Evolutionary conservation across 2,797 vertebrate genomes (phyloP).

Genomic region (Squalus acanthias): DNA sequence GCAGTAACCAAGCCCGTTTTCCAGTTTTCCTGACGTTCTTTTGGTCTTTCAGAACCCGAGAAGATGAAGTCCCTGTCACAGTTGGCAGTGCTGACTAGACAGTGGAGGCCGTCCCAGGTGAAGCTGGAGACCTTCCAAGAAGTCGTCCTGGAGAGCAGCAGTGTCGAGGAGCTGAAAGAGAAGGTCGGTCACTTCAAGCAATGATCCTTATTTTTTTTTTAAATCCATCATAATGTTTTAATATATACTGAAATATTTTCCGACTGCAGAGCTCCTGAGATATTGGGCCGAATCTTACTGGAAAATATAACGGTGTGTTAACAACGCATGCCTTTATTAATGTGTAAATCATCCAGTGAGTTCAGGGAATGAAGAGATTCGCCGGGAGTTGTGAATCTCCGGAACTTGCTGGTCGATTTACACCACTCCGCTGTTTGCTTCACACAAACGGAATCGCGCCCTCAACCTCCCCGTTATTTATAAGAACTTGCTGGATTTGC

Average conservation of each 20-base stretch:
- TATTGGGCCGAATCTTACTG: not conserved
- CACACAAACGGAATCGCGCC: not conserved
- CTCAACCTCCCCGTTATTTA: no score
- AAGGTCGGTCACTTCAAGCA: constrained; percentile 62
- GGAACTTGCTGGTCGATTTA: not conserved
- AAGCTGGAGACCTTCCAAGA: constrained; percentile 87
- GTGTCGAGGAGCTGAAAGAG: constrained; percentile 89
- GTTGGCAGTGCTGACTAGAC: constrained; percentile 80
- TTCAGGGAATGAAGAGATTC: not conserved
- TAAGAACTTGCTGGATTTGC: not conserved
- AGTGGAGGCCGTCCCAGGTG: constrained; percentile 85
- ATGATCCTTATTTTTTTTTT: not conserved
- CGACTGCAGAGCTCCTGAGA: not conserved
- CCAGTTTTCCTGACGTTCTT: not conserved
- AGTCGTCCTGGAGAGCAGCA: constrained; percentile 91
- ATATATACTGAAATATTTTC: not conserved
- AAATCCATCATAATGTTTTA: not conserved
- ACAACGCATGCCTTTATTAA: not conserved
- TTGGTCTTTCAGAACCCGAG: constrained; percentile 69
- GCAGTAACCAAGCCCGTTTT: not conserved
- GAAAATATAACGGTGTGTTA: not conserved
- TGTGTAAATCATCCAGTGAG: not conserved
- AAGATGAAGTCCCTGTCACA: constrained; percentile 99
- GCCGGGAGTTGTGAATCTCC: not conserved
- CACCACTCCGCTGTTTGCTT: not conserved